phyloP scores from a whole-genome alignment of 2,888 invertebrate genomes.

The Stenoptilia bipunctidactyla region DNA sequence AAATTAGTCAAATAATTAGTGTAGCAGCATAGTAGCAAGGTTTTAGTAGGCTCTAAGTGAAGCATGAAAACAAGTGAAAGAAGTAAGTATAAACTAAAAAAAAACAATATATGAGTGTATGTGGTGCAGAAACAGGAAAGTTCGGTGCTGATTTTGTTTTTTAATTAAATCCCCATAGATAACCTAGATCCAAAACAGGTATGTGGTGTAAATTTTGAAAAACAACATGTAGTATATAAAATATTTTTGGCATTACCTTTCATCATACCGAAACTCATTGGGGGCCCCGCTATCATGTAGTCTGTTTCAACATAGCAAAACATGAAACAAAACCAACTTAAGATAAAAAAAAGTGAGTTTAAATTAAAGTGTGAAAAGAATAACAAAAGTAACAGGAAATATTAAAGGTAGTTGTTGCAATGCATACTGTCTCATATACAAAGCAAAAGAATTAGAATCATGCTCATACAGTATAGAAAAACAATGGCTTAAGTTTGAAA shows the following conservation, averaged over 20 bases:
- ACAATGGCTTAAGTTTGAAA: constrained; percentile 43
- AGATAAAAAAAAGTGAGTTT: constrained; percentile 78
- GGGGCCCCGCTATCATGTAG: constrained; percentile 83
- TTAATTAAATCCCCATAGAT: constrained; percentile 45
- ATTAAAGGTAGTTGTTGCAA: constrained; percentile 31
- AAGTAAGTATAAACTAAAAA: constrained; percentile 16
- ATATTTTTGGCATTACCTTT: constrained; percentile 78
- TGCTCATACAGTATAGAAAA: constrained; percentile 51
- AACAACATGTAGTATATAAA: constrained; percentile 26
- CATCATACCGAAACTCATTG: constrained; percentile 88
- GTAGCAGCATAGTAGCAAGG: constrained; percentile 34
- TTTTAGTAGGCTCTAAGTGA: constrained; percentile 48
- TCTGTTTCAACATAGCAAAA: constrained; percentile 76
- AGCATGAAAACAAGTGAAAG: constrained; percentile 24
- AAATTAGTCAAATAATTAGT: constrained; percentile 38
- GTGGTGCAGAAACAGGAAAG: constrained; percentile 46
- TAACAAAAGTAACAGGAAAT: constrained; percentile 33
- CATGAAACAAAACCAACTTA: constrained; percentile 79
- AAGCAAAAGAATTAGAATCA: constrained; percentile 55
- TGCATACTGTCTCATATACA: constrained; percentile 30
- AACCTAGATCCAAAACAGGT: constrained; percentile 52
- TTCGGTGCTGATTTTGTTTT: constrained; percentile 38
- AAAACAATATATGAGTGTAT: constrained; percentile 28
- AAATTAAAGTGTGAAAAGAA: constrained; percentile 60
- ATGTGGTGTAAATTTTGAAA: constrained; percentile 53